Percentiles rank a stretch among this genome's conserved stretches.
Evolutionary conservation across 2,113 vertebrate genomes (phyloP).

Genomic region (Scalopus aquaticus): DNA sequence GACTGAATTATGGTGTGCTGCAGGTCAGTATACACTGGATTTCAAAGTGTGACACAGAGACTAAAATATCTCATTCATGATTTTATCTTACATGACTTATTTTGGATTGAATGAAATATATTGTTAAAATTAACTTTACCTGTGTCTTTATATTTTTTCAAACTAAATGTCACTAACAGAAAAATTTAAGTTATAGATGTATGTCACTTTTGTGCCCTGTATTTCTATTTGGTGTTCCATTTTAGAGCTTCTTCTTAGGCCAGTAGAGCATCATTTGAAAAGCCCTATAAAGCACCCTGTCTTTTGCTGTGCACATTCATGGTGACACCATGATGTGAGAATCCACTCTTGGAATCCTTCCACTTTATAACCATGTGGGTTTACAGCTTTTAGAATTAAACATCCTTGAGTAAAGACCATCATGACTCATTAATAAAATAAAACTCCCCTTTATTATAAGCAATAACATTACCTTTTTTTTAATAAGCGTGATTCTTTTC

Average conservation of each 20-base stretch:
- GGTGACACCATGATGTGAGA: not conserved
- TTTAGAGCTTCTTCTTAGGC: not conserved
- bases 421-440: not conserved
- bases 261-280: not conserved
- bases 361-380: not conserved
- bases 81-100: not conserved
- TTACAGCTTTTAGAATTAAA: not conserved
- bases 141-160: not conserved
- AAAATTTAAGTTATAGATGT: not conserved
- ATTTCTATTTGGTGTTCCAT: not conserved
- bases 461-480: not conserved
- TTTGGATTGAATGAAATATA: not conserved
- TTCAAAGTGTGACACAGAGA: conserved; percentile 27
- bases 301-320: not conserved
- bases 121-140: not conserved
- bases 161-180: not conserved
- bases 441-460: not conserved
- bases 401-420: not conserved
- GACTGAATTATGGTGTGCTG: not conserved
- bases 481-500: not conserved
- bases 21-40: not conserved
- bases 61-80: not conserved
- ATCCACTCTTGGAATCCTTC: not conserved
- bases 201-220: not conserved
- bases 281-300: not conserved